Percentiles rank a stretch among this genome's conserved stretches.
phyloP scores from a whole-genome alignment of 1,140 invertebrate species.

The Drosophila lini region DNA sequence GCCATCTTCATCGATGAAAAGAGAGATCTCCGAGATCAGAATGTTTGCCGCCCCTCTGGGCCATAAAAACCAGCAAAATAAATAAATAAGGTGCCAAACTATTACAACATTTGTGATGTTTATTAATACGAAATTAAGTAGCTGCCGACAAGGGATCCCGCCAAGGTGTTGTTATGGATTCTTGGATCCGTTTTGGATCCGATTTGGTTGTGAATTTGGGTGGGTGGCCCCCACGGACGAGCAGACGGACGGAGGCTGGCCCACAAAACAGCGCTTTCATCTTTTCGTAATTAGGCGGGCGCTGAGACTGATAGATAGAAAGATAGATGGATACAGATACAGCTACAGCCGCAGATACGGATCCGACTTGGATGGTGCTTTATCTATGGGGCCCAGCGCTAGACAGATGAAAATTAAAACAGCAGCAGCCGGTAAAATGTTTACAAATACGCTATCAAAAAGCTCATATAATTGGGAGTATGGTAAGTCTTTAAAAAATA shows the following conservation, averaged over 20 bases:
- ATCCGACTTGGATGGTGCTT: constrained; percentile 43
- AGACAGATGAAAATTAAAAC: constrained; percentile 76
- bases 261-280: constrained; percentile 76
- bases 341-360: constrained; percentile 13
- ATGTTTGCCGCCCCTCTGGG: constrained; percentile 51
- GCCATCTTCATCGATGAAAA: neutral
- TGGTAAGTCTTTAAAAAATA: neutral
- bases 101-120: constrained; percentile 81
- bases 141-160: constrained; percentile 46
- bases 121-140: constrained; percentile 83
- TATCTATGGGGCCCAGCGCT: constrained; percentile 39
- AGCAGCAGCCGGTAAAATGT: constrained; percentile 62
- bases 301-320: constrained; percentile 73
- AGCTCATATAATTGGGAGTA: neutral
- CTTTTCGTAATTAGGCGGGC: constrained; percentile 78
- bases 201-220: constrained; percentile 21
- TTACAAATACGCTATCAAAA: constrained; percentile 48
- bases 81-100: constrained; percentile 79
- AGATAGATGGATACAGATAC: constrained; percentile 44
- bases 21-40: constrained; percentile 19
- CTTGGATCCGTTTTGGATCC: constrained; percentile 2
- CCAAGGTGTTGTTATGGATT: constrained; percentile 51
- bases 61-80: constrained; percentile 60
- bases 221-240: constrained; percentile 59
- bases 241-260: constrained; percentile 31